Percentiles rank a stretch among this genome's conserved stretches.
Conservation (phyloP, 2,113 vertebrate genomes). For the Felis catus region DNA sequence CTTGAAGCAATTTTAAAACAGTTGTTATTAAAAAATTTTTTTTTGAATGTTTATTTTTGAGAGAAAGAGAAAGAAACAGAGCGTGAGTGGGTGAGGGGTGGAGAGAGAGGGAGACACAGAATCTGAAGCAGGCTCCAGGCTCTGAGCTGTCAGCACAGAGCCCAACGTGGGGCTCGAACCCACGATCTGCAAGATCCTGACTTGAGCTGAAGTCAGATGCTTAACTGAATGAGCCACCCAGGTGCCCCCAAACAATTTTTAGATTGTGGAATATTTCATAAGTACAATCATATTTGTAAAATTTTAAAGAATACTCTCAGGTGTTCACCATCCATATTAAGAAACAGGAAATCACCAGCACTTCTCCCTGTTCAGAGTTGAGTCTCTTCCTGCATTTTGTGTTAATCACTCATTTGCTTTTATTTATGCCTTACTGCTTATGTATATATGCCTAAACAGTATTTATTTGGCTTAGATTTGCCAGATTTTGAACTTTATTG, state of each 20-base stretch:
- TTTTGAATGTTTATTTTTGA: too few relatives aligned
- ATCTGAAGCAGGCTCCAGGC: too few relatives aligned
- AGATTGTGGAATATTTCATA: background rate
- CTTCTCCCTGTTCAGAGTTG: background rate
- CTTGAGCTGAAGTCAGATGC: background rate
- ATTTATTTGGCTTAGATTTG: slow-evolving; percentile 23
- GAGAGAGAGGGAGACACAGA: too few relatives aligned
- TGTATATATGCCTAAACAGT: background rate
- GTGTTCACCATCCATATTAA: background rate
- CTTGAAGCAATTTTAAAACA: background rate
- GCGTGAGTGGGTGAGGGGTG: too few relatives aligned
- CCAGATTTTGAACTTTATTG: background rate
- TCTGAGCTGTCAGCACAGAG: too few relatives aligned
- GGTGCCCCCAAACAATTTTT: background rate
- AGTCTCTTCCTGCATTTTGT: background rate
- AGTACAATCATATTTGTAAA: background rate
- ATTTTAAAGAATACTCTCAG: background rate
- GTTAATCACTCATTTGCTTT: background rate
- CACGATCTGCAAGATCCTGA: too few relatives aligned
- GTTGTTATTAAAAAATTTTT: background rate
- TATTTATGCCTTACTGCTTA: background rate
- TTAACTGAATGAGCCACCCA: background rate
- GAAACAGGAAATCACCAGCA: background rate
- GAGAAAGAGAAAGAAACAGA: too few relatives aligned
- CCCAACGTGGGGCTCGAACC: too few relatives aligned